phyloP scores from a whole-genome alignment of 2,113 vertebrate genomes.

The Pristiophorus japonicus region DNA sequence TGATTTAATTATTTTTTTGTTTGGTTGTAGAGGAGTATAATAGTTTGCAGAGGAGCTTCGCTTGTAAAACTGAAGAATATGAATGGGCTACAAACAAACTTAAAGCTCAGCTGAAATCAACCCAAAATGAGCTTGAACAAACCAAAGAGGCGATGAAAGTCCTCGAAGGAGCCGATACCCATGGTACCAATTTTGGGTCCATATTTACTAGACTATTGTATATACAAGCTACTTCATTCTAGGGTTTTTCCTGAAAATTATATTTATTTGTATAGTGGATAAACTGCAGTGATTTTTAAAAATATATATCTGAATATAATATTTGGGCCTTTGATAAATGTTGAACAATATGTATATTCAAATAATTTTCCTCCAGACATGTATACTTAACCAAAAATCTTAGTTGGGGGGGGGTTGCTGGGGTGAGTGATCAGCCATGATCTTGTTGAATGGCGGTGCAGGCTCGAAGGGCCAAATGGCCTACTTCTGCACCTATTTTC shows the following conservation, averaged over 20 bases:
- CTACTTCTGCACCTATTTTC: no score
- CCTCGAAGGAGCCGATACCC: conserved; percentile 61
- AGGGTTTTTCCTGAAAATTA: not conserved
- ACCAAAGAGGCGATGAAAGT: conserved; percentile 58
- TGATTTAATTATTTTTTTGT: not conserved
- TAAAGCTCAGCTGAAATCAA: conserved; percentile 58
- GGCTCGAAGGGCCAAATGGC: no score
- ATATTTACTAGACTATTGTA: not conserved
- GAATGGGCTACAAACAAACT: conserved; percentile 59
- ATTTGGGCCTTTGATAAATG: not conserved
- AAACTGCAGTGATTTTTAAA: not conserved
- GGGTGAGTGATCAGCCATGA: no score
- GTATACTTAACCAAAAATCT: not conserved
- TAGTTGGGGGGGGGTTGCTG: no score
- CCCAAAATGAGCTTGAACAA: conserved; percentile 61
- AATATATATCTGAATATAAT: not conserved
- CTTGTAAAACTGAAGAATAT: conserved; percentile 55
- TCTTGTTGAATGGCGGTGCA: no score
- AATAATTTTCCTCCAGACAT: not conserved
- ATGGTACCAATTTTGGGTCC: conserved; percentile 52
- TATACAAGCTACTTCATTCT: not conserved
- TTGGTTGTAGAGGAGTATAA: conserved; percentile 60
- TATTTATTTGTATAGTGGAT: not conserved
- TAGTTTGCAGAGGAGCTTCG: conserved; percentile 57
- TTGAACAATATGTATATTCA: not conserved